Evolutionary conservation across 2,797 vertebrate genomes (phyloP), one percentile per base, ranked within the genome.

Genomic region (Pygocentrus nattereri): DNA sequence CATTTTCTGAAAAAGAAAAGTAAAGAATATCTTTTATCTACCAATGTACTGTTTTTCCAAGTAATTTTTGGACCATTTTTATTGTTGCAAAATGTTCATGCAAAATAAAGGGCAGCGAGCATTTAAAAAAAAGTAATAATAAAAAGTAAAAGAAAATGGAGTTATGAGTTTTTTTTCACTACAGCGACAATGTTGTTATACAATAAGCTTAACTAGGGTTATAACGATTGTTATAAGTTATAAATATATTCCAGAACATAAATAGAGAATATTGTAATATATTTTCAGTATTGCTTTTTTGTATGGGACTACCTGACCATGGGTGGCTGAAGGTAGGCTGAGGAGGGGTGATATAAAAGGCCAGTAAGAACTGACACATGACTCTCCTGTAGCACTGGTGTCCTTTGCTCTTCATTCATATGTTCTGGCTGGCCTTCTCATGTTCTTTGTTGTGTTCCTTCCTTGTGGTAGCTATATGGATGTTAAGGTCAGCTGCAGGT

Each of bases 391-490:
- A 70, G 77, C 61, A 25, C 30, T 62, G 79, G 79, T 81, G 78
- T 62, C 47, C 27, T 38, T 58, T 21, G 12, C 62, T 69, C 34
- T 74, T 31, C 23, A n/a, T 23, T 76, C 71, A 16, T 44, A 44
- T 79, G 50, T 81, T 67, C 52, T 79, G 18, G 72, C 58, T 88
- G 79, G 85, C 71, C 85, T 79, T 75, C 73, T 77, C 70, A 62
- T 86, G 75, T 85, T 81, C 80, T 79, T 79, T 84, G 80, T 74
- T 54, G 65, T 76, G 56, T 30, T 56, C 44, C 74, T 82, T 80
- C 62, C 23, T 25, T 71, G 83, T 85, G 88, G 91, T 83, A 87
- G 71, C 83, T 58, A 72, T 85, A 78, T 41, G 78, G 76, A 76
- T 77, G 41, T 74, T 67, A 78, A 75, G 82, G 79, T 81, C 80